Evolutionary conservation across 1,140 invertebrate species (phyloP).

Genomic region (Hylaeus volcanicus): DNA sequence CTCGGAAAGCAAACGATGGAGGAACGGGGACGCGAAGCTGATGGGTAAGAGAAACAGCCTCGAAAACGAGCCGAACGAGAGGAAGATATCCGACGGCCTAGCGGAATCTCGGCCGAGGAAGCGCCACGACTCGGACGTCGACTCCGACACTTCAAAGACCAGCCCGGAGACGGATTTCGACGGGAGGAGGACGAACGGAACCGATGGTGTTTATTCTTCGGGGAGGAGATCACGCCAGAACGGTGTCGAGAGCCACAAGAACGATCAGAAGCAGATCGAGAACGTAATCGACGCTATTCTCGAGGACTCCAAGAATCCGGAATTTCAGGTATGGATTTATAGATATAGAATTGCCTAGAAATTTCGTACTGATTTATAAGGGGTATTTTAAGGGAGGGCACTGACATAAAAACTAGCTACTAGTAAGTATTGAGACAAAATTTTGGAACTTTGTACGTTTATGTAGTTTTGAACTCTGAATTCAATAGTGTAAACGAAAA

Average conservation of each 20-base stretch:
- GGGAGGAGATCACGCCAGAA: conserved; percentile 70
- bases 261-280: conserved; percentile 79
- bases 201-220: conserved; percentile 70
- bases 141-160: conserved; percentile 70
- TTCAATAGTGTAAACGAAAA: too few relatives aligned
- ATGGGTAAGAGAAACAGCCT: conserved; percentile 70
- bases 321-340: conserved; percentile 72
- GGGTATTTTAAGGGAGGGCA: too few relatives aligned
- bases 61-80: conserved; percentile 66
- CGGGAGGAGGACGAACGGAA: conserved; percentile 68
- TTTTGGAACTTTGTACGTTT: too few relatives aligned
- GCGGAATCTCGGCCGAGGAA: conserved; percentile 59
- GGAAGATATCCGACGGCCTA: conserved; percentile 51
- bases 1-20: conserved; percentile 64
- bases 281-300: conserved; percentile 79
- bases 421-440: too few relatives aligned
- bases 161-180: conserved; percentile 71
- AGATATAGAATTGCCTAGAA: too few relatives aligned
- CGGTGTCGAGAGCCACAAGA: conserved; percentile 74
- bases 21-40: conserved; percentile 67
- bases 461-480: too few relatives aligned
- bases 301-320: conserved; percentile 79
- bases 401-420: too few relatives aligned
- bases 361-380: too few relatives aligned
- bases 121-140: conserved; percentile 65